Conservation (phyloP, 37 sponge, comb jelly and placozoan species). For the Amphimedon queenslandica region DNA sequence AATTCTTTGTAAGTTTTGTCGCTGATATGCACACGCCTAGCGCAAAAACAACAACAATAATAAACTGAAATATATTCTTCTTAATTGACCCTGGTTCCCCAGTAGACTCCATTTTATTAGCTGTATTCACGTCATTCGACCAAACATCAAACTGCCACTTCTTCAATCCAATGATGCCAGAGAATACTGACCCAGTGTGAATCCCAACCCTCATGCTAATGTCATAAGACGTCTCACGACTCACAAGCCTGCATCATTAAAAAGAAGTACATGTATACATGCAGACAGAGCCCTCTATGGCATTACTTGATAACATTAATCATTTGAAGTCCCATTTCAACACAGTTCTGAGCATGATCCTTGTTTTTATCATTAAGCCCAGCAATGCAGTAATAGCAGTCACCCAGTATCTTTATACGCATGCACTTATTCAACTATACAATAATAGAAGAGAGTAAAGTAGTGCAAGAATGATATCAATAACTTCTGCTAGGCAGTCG, state of each 20-base stretch:
- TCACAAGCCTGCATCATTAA: too few relatives aligned
- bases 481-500: too few relatives aligned
- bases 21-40: too few relatives aligned
- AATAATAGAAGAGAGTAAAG: background rate
- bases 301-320: constrained; percentile 45
- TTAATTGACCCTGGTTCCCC: constrained; percentile 77
- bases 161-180: constrained; percentile 83
- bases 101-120: constrained; percentile 77
- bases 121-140: constrained; percentile 82
- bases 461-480: background rate
- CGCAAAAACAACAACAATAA: too few relatives aligned
- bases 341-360: constrained; percentile 63
- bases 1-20: background rate
- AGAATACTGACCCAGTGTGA: constrained; percentile 88
- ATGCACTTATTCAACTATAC: constrained; percentile 59
- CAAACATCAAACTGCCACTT: constrained; percentile 93
- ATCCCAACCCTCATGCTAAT: constrained; percentile 87
- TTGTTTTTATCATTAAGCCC: constrained; percentile 50
- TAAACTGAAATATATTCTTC: too few relatives aligned
- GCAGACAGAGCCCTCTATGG: too few relatives aligned
- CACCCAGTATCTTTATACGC: constrained; percentile 85
- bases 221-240: constrained; percentile 23
- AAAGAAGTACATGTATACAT: too few relatives aligned
- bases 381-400: constrained; percentile 91
- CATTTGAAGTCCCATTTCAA: too few relatives aligned